phyloP scores from a whole-genome alignment of 2,888 invertebrate genomes.

The Idaea biselata region DNA sequence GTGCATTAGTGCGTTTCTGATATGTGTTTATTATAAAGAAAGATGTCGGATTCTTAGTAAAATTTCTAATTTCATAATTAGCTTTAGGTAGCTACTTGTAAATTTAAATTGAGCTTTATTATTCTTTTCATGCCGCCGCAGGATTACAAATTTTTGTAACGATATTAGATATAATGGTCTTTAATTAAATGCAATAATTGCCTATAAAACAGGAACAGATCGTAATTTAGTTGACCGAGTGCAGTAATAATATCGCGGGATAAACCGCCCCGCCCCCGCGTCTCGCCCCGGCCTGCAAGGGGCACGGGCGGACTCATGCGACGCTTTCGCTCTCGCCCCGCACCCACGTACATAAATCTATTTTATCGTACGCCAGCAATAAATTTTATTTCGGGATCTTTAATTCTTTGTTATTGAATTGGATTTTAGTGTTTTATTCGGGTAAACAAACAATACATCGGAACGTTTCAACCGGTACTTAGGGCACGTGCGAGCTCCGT shows the following conservation, averaged over 20 bases:
- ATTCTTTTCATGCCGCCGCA: background rate
- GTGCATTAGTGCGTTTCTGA: too few relatives aligned
- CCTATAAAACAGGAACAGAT: constrained; percentile 40
- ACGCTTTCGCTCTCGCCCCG: constrained; percentile 40
- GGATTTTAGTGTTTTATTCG: constrained; percentile 81
- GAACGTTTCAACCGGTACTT: constrained; percentile 70
- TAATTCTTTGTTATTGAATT: constrained; percentile 82
- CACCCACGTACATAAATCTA: constrained; percentile 76
- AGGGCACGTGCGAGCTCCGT: constrained; percentile 70
- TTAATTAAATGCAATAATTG: constrained; percentile 42
- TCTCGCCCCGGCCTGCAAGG: constrained; percentile 34
- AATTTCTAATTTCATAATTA: too few relatives aligned
- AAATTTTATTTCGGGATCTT: constrained; percentile 81
- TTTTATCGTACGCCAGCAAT: constrained; percentile 79
- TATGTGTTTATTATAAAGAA: too few relatives aligned
- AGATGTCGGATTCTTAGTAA: too few relatives aligned
- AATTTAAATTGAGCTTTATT: constrained; percentile 1
- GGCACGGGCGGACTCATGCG: constrained; percentile 29
- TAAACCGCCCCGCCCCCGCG: constrained; percentile 29
- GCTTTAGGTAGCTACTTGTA: background rate
- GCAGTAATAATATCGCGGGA: constrained; percentile 58
- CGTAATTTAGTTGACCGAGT: constrained; percentile 55
- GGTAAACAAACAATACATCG: constrained; percentile 79
- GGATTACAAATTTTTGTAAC: constrained; percentile 19
- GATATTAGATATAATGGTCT: constrained; percentile 22